phyloP scores from a whole-genome alignment of 1,140 invertebrate species.

The Macrobrachium rosenbergii region DNA sequence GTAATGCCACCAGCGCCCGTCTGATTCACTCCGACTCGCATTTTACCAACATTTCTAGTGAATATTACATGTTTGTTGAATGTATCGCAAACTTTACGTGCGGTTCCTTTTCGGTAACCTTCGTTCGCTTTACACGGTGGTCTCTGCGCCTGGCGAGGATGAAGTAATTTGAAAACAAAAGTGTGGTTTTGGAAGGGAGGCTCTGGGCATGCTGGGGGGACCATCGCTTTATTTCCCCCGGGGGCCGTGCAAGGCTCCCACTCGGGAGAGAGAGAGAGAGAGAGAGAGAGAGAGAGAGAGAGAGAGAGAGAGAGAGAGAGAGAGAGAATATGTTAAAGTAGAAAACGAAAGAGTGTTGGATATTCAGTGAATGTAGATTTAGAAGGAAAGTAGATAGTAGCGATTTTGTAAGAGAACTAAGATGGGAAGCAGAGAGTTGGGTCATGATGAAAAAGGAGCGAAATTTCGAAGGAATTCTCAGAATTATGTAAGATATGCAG shows the following conservation, averaged over 20 bases:
- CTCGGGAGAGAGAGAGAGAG: background rate
- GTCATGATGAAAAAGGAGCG: no score
- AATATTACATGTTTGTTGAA: conserved; percentile 50
- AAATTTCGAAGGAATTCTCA: no score
- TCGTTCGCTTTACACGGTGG: background rate
- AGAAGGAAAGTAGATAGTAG: no score
- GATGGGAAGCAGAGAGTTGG: no score
- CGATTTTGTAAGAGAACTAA: no score
- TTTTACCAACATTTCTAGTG: conserved; percentile 45
- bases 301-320: no score
- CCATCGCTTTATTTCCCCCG: conserved; percentile 16
- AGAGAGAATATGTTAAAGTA: no score
- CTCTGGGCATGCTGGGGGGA: background rate
- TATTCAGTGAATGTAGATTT: no score
- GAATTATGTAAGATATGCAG: no score
- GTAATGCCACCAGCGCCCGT: conserved; percentile 8
- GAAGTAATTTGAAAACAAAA: conserved; percentile 23
- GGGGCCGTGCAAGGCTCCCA: conserved; percentile 8
- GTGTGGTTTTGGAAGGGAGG: background rate
- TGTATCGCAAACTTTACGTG: conserved; percentile 29
- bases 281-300: no score
- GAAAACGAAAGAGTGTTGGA: no score
- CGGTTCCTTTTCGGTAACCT: conserved; percentile 5
- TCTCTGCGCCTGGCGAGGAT: background rate
- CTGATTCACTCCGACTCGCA: conserved; percentile 38